These are phyloP conservation scores for Pangasius larnaudii DNA, from an alignment of 2,797 vertebrate species.

Conservation along the genomic window DNA sequence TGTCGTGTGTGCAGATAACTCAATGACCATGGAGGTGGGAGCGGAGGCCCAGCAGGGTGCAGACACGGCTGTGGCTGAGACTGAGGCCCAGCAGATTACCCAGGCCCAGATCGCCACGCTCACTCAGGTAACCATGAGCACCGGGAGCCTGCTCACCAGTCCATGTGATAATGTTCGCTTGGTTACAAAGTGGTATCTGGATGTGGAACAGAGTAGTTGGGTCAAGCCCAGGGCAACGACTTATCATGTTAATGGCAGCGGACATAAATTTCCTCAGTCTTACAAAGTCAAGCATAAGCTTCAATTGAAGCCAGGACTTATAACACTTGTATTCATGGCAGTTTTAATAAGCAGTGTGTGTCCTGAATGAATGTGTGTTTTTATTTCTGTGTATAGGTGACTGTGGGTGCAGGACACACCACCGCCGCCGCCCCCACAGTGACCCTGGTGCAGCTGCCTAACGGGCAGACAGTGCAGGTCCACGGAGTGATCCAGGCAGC, in stretches of 20 bases:
- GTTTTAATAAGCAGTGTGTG: background rate
- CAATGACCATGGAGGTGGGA: slow-evolving; percentile 98
- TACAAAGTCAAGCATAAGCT: background rate
- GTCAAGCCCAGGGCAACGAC: background rate
- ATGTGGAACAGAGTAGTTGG: background rate
- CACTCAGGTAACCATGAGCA: slow-evolving; percentile 85
- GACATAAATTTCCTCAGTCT: background rate
- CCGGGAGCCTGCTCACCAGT: background rate
- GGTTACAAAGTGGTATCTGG: background rate
- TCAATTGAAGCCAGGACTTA: background rate
- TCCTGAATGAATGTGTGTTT: background rate
- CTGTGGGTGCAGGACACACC: slow-evolving; percentile 76
- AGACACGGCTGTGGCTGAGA: slow-evolving; percentile 92
- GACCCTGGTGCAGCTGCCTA: slow-evolving; percentile 95
- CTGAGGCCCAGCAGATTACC: slow-evolving; percentile 86
- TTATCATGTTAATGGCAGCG: background rate
- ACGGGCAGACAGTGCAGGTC: slow-evolving; percentile 97
- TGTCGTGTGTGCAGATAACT: slow-evolving; percentile 77
- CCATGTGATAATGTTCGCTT: background rate
- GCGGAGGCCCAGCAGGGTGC: slow-evolving; percentile 95
- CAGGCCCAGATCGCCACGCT: slow-evolving; percentile 83
- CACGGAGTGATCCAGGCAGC: slow-evolving; percentile 99
- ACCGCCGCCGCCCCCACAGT: slow-evolving; percentile 88
- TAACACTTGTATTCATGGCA: background rate
- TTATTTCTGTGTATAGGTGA: slow-evolving; percentile 7